A percentile compares a stretch with the other conserved stretches of the same genome.
Conservation (phyloP, 2,113 vertebrate species). For the Lota lota region DNA sequence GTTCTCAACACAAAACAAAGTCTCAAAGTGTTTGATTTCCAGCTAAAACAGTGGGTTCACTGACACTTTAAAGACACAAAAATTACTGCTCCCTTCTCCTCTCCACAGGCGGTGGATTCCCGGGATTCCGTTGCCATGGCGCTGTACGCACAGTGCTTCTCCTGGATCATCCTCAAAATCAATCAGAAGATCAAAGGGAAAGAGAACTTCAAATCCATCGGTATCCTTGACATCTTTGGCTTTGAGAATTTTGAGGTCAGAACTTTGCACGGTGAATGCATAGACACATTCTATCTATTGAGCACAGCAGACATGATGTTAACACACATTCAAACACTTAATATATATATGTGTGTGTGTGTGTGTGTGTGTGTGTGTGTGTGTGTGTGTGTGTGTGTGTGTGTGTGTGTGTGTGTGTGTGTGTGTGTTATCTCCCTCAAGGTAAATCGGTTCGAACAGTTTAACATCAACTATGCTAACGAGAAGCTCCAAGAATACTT, state of each 20-base stretch:
- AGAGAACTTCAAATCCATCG: slow-evolving; percentile 93
- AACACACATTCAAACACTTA: no score
- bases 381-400: neutral
- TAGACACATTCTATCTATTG: neutral
- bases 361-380: neutral
- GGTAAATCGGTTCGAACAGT: slow-evolving; percentile 93
- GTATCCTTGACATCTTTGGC: slow-evolving; percentile 92
- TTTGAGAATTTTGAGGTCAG: slow-evolving; percentile 91
- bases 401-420: neutral
- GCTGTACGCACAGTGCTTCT: slow-evolving; percentile 89
- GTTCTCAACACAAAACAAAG: no score
- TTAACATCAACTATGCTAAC: slow-evolving; percentile 93
- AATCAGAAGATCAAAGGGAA: slow-evolving; percentile 88
- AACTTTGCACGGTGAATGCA: neutral
- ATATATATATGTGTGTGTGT: no score
- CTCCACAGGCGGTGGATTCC: slow-evolving; percentile 83
- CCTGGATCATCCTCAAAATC: slow-evolving; percentile 90
- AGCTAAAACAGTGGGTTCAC: no score
- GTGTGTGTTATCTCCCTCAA: slow-evolving; percentile 43
- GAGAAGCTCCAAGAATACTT: slow-evolving; percentile 94
- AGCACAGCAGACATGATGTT: neutral
- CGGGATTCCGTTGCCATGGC: slow-evolving; percentile 91
- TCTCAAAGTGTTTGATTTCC: no score
- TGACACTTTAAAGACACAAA: no score
- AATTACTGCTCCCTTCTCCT: slow-evolving; percentile 3